Evolutionary conservation across 1,140 invertebrate species (phyloP), one percentile per base, ranked within the genome.

Genomic region (Patella vulgata): DNA sequence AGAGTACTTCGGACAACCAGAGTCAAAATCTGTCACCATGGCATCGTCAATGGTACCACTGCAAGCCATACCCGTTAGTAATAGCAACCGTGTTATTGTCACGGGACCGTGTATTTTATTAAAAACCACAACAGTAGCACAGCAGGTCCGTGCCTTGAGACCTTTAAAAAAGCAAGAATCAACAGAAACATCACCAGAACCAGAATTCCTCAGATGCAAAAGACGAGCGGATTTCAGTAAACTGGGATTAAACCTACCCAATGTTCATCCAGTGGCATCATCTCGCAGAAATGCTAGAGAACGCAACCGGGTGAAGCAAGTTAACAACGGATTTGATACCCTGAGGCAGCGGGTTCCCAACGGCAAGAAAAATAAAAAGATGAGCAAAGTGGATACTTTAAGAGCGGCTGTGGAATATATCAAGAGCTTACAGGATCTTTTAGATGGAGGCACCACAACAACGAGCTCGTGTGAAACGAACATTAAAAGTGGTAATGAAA

Each of bases 371-470:
- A 81, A 80, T 58, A 84, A 81, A 62, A 82, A 81, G 61, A 77
- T 80, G 75, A 84, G 79, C 72, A 97, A 97, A 86, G 95, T 97
- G 14, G 95, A 97, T 82, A 97, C 95, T 0, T 82, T 97, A 33
- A 87, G 92, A 59, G 93, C 94, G 87, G 95, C 95, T 0, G 93
- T 96, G 0, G 93, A 96, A 77, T 97, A 98, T 78, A 98, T 98
- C 66, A 86, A 92, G 72, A 90, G 91, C 50, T 83, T 97, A 46
- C 91, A 96, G 77, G 88, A 89, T 70, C 79, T 96, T 8, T 80
- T 97, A 87, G 89, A 36, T 27, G 92, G 66, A 31, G 36, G 66
- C 14, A 36, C 5, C 33, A 8, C 6, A 8, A 36, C 33, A 36
- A 5, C 33, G 14, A 14, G 5, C 14, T 14, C 33, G 14, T 36